These are phyloP conservation scores for Ips typographus DNA, from an alignment of 1,140 invertebrate genomes.

Conservation along the genomic window DNA sequence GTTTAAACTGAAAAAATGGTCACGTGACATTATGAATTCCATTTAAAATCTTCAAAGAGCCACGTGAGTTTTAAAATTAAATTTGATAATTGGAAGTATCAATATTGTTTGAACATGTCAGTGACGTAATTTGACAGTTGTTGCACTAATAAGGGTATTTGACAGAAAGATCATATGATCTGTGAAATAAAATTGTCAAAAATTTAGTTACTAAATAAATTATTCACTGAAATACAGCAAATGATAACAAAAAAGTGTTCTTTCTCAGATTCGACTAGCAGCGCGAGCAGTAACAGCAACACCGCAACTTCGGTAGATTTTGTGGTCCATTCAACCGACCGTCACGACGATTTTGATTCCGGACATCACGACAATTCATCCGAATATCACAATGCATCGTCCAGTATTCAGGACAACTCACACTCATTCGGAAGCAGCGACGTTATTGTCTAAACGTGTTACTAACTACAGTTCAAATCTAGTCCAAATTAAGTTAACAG, in stretches of 20 bases:
- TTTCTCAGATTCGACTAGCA: neutral
- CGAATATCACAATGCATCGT: neutral
- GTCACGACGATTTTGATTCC: conserved; percentile 7
- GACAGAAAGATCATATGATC: too few relatives aligned
- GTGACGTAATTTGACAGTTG: too few relatives aligned
- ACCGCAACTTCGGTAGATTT: conserved; percentile 3
- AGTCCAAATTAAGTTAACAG: conserved; percentile 2
- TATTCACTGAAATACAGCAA: neutral
- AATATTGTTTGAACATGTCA: too few relatives aligned
- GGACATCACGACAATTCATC: conserved; percentile 8
- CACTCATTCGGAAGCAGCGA: neutral
- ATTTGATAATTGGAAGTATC: too few relatives aligned
- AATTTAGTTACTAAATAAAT: neutral
- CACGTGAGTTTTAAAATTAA: too few relatives aligned
- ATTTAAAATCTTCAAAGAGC: too few relatives aligned
- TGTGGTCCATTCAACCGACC: conserved; percentile 3
- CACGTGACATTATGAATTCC: too few relatives aligned
- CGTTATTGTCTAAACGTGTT: conserved; percentile 1
- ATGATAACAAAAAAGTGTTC: neutral
- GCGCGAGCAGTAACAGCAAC: neutral
- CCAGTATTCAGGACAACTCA: neutral
- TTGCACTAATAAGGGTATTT: too few relatives aligned
- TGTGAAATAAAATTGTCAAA: too few relatives aligned
- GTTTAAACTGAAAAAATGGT: too few relatives aligned
- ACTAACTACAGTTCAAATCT: conserved; percentile 3